These are phyloP conservation scores for Drosophila borealis DNA, from an alignment of 2,888 invertebrate species.

Conservation along the genomic window DNA sequence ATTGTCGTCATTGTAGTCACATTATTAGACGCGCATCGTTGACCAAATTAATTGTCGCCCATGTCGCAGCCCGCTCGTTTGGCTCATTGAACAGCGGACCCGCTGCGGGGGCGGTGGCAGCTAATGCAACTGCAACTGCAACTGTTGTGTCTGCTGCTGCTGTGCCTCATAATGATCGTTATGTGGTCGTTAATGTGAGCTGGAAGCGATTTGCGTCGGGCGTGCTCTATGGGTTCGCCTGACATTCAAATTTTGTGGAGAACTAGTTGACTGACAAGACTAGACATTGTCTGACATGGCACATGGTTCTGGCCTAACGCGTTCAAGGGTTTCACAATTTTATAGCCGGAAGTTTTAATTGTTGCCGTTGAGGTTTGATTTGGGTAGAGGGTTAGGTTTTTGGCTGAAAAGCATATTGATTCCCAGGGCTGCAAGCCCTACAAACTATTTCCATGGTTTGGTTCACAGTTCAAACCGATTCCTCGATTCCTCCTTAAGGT, in stretches of 20 bases:
- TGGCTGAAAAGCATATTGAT: constrained; percentile 21
- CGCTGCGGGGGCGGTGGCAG: constrained; percentile 24
- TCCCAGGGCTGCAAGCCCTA: too few relatives aligned
- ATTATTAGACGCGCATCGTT: constrained; percentile 79
- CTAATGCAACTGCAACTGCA: constrained; percentile 36
- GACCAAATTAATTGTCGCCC: constrained; percentile 73
- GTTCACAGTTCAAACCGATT: too few relatives aligned
- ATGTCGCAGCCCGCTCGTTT: constrained; percentile 38
- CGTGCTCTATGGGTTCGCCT: constrained; percentile 35
- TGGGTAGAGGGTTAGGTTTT: constrained; percentile 3
- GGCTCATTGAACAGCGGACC: constrained; percentile 46
- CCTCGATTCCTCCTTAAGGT: too few relatives aligned
- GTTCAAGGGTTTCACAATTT: constrained; percentile 56
- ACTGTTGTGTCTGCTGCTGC: constrained; percentile 1
- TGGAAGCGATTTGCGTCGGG: constrained; percentile 39
- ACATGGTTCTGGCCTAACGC: constrained; percentile 76
- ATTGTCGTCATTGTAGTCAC: constrained; percentile 73
- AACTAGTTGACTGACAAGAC: constrained; percentile 27
- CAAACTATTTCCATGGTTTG: too few relatives aligned
- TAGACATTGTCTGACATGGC: constrained; percentile 51
- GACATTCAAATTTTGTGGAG: constrained; percentile 31
- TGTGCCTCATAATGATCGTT: constrained; percentile 58
- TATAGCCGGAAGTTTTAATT: constrained; percentile 77
- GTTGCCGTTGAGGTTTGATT: constrained; percentile 53
- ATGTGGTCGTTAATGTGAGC: constrained; percentile 49